Evolutionary conservation across 2,888 invertebrate genomes (phyloP), one percentile per base, ranked within the genome.

Genomic region (Beris chalybata): DNA sequence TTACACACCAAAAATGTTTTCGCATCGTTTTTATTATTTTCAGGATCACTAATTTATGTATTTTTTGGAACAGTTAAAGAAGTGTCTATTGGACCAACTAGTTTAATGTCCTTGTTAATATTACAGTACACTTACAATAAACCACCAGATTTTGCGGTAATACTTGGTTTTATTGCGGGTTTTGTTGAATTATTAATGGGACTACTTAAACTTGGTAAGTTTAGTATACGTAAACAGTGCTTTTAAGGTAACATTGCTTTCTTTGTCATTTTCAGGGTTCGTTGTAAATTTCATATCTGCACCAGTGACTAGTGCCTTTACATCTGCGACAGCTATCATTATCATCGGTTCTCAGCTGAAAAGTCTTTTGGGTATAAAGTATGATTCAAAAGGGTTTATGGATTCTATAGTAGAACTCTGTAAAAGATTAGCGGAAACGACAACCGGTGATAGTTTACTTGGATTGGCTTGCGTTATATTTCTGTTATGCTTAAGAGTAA

Each of bases 1-100:
- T 32, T 32, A 53, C n/a, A n/a, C 5, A 30, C 32, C 9, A 15
- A 47, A 47, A 15, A 47, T 47, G n/a, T n/a, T n/a, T n/a, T 12
- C 44, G 44, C 2, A n/a, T 3, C 4, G 44, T 3, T 44, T 13
- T 13, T 48, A 11, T 67, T 48, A 48, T 15, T 70, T 69, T 47
- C 76, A 85, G 89, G 89, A n/a, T 90, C 92, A 63, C 90, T 96
- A 74, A 83, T 95, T 64, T 97, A 97, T 81, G 85, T 91, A 64
- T 78, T 93, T 73, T 88, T 97, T 74, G 97, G 97, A 48, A 93
- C 94, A 0, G 89, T 92, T 71, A 91, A 88, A 76, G 90, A 92
- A 82, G 92, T 92, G 3, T 91, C 91, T 0, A 92, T 93, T 71
- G 93, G 97, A n/a, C 95, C 97, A 0, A 95, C 96, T 0, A 94